Percentiles rank a stretch among this genome's conserved stretches.
Conservation (phyloP, 2,888 invertebrate genomes). For the Candidula unifasciata region DNA sequence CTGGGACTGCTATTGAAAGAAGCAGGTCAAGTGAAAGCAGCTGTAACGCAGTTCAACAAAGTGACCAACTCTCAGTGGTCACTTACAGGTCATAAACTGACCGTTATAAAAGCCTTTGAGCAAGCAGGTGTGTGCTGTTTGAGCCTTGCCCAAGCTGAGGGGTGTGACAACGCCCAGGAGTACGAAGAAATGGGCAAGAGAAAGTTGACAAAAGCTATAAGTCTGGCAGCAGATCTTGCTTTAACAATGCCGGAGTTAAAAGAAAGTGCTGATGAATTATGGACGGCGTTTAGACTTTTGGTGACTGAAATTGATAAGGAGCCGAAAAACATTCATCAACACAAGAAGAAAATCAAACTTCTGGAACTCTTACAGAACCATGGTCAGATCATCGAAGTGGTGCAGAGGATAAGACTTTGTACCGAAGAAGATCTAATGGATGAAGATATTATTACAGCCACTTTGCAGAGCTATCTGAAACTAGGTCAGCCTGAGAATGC, state of each 20-base stretch:
- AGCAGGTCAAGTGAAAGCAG: not conserved
- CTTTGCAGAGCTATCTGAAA: not conserved
- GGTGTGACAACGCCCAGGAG: not conserved
- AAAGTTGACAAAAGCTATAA: not conserved
- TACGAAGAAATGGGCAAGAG: not conserved
- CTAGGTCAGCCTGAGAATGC: conserved; percentile 16
- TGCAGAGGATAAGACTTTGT: not conserved
- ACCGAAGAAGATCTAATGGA: not conserved
- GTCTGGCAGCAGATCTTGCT: conserved; percentile 9
- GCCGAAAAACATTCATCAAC: not conserved
- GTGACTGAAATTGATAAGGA: not conserved
- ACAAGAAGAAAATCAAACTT: not conserved
- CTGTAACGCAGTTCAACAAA: conserved; percentile 9
- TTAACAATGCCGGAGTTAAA: not conserved
- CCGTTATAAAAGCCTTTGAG: conserved; percentile 13
- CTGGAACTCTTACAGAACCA: not conserved
- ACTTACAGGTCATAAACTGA: not conserved
- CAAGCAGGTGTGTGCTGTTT: conserved; percentile 2
- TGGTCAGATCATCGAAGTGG: not conserved
- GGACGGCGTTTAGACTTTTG: not conserved
- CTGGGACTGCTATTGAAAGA: not conserved
- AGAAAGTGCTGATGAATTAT: not conserved
- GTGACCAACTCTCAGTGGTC: not conserved
- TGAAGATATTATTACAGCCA: not conserved
- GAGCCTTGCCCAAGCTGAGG: not conserved